phyloP scores from a whole-genome alignment of 2,113 vertebrate genomes.

The Podarcis cretensis region DNA sequence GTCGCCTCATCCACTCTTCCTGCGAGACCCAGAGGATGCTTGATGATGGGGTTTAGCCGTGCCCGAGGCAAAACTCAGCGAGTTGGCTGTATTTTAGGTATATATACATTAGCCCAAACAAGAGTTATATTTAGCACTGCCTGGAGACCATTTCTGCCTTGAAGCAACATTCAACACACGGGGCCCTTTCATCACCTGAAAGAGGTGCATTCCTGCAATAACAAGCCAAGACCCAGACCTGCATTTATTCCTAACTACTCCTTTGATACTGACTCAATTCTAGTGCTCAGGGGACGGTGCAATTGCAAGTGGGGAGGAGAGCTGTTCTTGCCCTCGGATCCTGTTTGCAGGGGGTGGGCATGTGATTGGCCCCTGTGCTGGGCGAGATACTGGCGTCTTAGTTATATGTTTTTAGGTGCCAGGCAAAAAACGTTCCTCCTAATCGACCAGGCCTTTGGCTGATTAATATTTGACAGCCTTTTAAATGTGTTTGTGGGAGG shows the following conservation, averaged over 20 bases:
- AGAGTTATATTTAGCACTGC: conserved; percentile 2
- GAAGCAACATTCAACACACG: background rate
- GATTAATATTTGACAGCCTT: too few species aligned
- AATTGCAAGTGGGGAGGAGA: too few species aligned
- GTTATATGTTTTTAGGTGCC: too few species aligned
- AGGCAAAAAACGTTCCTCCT: too few species aligned
- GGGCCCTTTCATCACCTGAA: background rate
- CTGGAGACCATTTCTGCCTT: background rate
- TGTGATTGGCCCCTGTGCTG: too few species aligned
- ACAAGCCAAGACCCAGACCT: background rate
- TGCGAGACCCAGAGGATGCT: background rate
- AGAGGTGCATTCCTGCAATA: background rate
- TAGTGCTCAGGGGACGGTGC: background rate
- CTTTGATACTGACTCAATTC: background rate
- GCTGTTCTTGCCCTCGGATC: too few species aligned
- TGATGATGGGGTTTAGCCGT: background rate
- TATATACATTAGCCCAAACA: background rate
- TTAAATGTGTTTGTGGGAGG: too few species aligned
- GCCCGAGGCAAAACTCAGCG: background rate
- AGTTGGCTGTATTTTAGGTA: background rate
- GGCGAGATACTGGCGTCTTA: too few species aligned
- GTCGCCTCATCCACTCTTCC: background rate
- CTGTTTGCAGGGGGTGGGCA: too few species aligned
- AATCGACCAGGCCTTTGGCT: too few species aligned
- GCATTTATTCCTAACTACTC: background rate